Evolutionary conservation across 2,113 vertebrate genomes (phyloP).

Genomic region (Seriola dumerili): DNA sequence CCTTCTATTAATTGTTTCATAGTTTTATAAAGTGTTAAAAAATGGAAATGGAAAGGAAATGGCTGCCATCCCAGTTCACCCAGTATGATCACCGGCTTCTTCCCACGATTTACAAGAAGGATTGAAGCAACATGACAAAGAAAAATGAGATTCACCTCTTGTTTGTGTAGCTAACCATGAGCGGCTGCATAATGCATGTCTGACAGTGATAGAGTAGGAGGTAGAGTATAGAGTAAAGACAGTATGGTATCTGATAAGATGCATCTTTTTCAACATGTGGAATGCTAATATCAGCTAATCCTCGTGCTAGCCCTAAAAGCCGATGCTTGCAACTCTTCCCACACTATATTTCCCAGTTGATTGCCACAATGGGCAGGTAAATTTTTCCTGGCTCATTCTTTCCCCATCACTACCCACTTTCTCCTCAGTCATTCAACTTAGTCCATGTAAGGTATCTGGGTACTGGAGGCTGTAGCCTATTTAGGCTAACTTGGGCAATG

Average conservation of each 20-base stretch:
- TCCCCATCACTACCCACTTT: neutral
- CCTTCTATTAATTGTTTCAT: neutral
- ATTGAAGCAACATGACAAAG: neutral
- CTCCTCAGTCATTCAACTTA: neutral
- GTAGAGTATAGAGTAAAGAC: neutral
- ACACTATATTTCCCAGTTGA: neutral
- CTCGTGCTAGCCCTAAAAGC: no score
- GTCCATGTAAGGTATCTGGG: neutral
- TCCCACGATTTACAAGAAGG: neutral
- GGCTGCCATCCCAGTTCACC: neutral
- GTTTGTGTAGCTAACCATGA: neutral
- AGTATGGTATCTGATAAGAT: no score
- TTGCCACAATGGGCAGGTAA: neutral
- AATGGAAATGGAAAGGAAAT: neutral
- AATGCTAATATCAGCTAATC: no score
- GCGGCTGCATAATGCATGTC: constrained; percentile 3
- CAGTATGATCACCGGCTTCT: neutral
- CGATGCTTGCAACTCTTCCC: neutral
- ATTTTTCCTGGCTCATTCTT: neutral
- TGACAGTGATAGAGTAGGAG: neutral
- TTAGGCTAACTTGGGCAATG: neutral
- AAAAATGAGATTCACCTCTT: constrained; percentile 1
- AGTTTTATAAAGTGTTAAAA: neutral
- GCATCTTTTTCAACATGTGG: no score
- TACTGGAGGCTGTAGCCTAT: neutral